These are phyloP conservation scores for Eustalomyia histrio DNA, from an alignment of 2,888 invertebrate genomes.

Conservation along the genomic window DNA sequence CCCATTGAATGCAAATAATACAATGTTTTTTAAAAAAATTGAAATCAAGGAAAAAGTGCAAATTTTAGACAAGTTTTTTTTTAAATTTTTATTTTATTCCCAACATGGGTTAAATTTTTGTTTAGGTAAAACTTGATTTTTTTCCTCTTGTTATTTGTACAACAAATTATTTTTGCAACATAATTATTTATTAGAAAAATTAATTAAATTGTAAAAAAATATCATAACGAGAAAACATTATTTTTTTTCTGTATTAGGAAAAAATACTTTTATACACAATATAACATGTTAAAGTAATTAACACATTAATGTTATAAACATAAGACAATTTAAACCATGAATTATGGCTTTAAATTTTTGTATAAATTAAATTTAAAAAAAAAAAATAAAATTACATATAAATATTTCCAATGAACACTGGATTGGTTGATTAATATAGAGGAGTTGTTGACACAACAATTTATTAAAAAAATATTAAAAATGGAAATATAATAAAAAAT, in stretches of 20 bases:
- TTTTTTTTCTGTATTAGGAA: not conserved
- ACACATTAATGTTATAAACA: constrained; percentile 61
- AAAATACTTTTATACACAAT: not conserved
- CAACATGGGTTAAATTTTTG: not conserved
- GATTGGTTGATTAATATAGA: not conserved
- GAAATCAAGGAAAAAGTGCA: not conserved
- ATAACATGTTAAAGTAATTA: constrained; percentile 60
- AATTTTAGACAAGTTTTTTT: not conserved
- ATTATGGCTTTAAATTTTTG: constrained; percentile 57
- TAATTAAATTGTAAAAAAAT: constrained; percentile 60
- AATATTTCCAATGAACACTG: constrained; percentile 5
- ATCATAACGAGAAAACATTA: constrained; percentile 9
- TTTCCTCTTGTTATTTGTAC: constrained; percentile 21
- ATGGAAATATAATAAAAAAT: not conserved
- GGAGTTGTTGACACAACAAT: constrained; percentile 9
- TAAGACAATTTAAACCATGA: constrained; percentile 51
- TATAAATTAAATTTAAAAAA: constrained; percentile 42
- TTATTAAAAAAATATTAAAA: constrained; percentile 17
- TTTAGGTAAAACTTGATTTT: not conserved
- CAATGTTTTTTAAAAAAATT: no score
- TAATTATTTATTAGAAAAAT: constrained; percentile 61
- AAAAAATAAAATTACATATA: no score
- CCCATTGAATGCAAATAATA: not conserved
- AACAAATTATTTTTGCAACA: constrained; percentile 62
- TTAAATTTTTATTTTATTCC: not conserved